A percentile compares a stretch with the other conserved stretches of the same genome.
phyloP scores from a whole-genome alignment of 2,113 vertebrate species.

The Pseudolaguvia tuberculata region DNA sequence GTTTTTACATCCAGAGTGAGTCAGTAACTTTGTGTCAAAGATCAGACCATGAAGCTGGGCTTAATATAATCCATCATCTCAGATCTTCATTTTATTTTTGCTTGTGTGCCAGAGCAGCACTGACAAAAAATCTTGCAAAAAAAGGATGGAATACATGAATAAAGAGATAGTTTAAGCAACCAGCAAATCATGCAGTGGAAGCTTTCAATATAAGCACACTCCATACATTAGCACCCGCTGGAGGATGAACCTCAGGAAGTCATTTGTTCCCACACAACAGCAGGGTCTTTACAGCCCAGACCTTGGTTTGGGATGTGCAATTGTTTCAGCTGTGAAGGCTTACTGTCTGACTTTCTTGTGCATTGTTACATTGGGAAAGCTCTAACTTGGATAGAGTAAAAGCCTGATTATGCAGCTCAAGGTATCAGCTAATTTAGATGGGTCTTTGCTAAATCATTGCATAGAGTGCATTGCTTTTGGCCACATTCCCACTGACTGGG shows the following conservation, averaged over 20 bases:
- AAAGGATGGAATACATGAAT: constrained; percentile 48
- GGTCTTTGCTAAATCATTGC: constrained; percentile 15
- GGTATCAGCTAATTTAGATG: background rate
- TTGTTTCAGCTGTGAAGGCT: constrained; percentile 28
- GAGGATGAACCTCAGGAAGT: constrained; percentile 48
- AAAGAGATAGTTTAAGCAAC: constrained; percentile 44
- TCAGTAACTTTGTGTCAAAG: constrained; percentile 37
- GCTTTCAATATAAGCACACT: constrained; percentile 47
- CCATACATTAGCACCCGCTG: constrained; percentile 52
- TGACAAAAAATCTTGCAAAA: constrained; percentile 47
- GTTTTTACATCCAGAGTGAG: constrained; percentile 29
- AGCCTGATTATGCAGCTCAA: constrained; percentile 25
- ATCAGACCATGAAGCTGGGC: constrained; percentile 34
- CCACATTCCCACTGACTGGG: constrained; percentile 9
- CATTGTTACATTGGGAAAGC: constrained; percentile 24
- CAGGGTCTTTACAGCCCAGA: constrained; percentile 37
- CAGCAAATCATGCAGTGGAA: constrained; percentile 41
- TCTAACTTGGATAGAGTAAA: constrained; percentile 21
- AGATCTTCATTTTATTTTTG: constrained; percentile 33
- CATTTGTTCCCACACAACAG: constrained; percentile 48
- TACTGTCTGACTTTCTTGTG: constrained; percentile 25
- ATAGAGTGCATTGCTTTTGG: constrained; percentile 8
- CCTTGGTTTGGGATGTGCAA: constrained; percentile 37
- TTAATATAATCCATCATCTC: constrained; percentile 38
- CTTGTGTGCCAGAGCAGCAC: constrained; percentile 33